Evolutionary conservation across 2,113 vertebrate genomes (phyloP), one percentile per base, ranked within the genome.

Genomic region (Promerops cafer): DNA sequence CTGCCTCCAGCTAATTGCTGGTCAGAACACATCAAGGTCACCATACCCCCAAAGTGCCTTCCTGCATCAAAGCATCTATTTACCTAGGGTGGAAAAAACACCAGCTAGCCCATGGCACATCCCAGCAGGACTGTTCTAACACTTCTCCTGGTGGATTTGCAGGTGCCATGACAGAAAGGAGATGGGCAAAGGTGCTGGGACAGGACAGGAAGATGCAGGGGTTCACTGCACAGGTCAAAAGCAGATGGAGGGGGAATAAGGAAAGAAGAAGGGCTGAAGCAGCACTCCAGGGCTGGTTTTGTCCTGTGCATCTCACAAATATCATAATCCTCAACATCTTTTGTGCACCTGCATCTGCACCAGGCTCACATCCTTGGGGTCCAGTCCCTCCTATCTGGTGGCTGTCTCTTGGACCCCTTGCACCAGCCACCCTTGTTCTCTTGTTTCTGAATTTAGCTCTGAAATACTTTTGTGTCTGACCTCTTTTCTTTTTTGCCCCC

Each of bases 141-240:
- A 40, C 35, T 50, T 83, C 15, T 65, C 5, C 37, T 82, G 50
- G 14, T 11, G 11, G 47, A 22, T 50, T 81, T 49, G 18, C 30
- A 63, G 33, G 27, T 33, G 33, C 8, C 45, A 15, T 22, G 35
- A 53, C 33, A 76, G 28, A 71, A 14, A 65, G 24, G 13, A 78
- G 45, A 23, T n/a, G 37, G 33, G 14, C 10, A 50, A 60, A 81
- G 9, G 20, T 40, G 20, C 64, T 70, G n/a, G 33, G 39, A 54
- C 21, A 69, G 26, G 23, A 76, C 1, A 2, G 37, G 27, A 30
- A 71, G 33, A 44, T 13, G 4, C n/a, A 74, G 0, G 0, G 11
- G 16, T 5, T 74, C 4, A 1, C 21, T 66, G 47, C 1, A 0
- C 42, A 22, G 10, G 21, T 35, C 9, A 6, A 47, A 69, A 84